Conservation (phyloP, 2,888 invertebrate genomes). For the Dicyrtomina minuta region DNA sequence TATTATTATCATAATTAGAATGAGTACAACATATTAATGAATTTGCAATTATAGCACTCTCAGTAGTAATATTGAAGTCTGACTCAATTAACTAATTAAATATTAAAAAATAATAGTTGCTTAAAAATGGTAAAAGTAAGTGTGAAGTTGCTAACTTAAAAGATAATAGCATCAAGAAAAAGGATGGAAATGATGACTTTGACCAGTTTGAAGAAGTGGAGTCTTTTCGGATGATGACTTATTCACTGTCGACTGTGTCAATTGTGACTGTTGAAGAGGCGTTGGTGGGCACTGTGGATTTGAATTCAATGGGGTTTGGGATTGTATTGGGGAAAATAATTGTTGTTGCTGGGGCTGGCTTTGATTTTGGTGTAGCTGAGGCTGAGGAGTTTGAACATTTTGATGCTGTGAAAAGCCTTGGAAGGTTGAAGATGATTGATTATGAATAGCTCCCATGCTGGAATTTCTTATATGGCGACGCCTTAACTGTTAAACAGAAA, state of each 20-base stretch:
- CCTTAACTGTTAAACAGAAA: background rate
- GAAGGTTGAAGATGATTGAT: constrained; percentile 2
- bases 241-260: background rate
- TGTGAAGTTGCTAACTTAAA: too few relatives aligned
- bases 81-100: too few relatives aligned
- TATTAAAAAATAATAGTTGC: too few relatives aligned
- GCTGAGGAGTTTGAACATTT: background rate
- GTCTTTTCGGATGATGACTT: constrained; percentile 22
- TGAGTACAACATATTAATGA: too few relatives aligned
- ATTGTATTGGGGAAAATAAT: background rate
- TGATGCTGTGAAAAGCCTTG: constrained; percentile 12
- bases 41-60: too few relatives aligned
- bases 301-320: too few relatives aligned
- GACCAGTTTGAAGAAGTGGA: constrained; percentile 17
- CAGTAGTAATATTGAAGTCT: too few relatives aligned
- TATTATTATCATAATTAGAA: too few relatives aligned
- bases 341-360: background rate
- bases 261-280: too few relatives aligned
- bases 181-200: background rate
- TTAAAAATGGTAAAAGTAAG: too few relatives aligned
- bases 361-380: background rate
- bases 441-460: background rate
- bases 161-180: constrained; percentile 14
- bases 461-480: constrained; percentile 13
- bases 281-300: too few relatives aligned